phyloP scores from a whole-genome alignment of 2,113 vertebrate species.

The Podilymbus podiceps region DNA sequence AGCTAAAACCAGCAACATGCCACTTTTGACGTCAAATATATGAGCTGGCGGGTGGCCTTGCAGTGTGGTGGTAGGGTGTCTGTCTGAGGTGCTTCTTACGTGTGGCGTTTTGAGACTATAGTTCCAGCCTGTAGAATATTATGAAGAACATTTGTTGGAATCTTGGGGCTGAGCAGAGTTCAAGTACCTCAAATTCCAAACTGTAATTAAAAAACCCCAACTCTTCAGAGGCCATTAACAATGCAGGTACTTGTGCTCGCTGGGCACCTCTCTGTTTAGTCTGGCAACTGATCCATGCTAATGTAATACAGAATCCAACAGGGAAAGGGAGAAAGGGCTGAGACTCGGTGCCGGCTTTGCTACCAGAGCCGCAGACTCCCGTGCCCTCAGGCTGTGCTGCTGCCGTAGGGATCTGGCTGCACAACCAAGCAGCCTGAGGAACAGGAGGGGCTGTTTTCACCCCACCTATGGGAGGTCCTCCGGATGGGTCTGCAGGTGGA shows the following conservation, averaged over 20 bases:
- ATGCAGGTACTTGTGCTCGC: not conserved
- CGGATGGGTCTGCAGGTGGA: not conserved
- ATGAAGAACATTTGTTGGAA: not conserved
- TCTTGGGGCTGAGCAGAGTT: not conserved
- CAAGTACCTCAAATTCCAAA: not conserved
- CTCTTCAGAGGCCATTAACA: not conserved
- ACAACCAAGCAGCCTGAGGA: not conserved
- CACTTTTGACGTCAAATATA: not conserved
- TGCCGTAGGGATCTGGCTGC: not conserved
- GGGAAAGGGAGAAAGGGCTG: not conserved
- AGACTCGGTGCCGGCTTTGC: not conserved
- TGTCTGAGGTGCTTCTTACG: not conserved
- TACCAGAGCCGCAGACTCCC: not conserved
- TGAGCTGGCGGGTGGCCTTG: not conserved
- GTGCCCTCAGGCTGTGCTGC: not conserved
- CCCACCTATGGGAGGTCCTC: not conserved
- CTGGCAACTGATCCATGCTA: not conserved
- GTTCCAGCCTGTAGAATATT: not conserved
- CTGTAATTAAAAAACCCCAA: not conserved
- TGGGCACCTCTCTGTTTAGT: not conserved
- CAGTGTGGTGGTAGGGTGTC: not conserved
- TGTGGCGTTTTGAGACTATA: not conserved
- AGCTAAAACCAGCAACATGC: not conserved
- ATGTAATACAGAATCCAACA: not conserved
- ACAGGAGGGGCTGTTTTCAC: not conserved